Percentiles rank a stretch among this genome's conserved stretches.
Conservation (phyloP, 1,140 invertebrate genomes). For the Drosophila repletoides region DNA sequence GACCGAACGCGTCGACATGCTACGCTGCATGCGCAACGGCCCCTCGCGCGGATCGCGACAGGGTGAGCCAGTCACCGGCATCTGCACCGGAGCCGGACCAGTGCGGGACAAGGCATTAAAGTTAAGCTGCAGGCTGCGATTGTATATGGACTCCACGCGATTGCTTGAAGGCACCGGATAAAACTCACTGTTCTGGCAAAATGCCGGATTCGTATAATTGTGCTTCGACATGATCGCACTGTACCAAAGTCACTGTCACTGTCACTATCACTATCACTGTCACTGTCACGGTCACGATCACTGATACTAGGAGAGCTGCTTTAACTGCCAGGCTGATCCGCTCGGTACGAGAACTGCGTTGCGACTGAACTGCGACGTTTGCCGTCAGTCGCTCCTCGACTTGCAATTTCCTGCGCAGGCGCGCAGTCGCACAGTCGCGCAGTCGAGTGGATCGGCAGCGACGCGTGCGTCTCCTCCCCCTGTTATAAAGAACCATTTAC, state of each 20-base stretch:
- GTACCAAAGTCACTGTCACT: slow-evolving; percentile 38
- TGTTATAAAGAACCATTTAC: slow-evolving; percentile 29
- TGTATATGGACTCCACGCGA: slow-evolving; percentile 70
- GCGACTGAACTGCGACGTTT: slow-evolving; percentile 50
- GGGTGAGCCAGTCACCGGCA: slow-evolving; percentile 72
- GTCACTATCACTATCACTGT: slow-evolving; percentile 11
- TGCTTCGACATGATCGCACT: slow-evolving; percentile 81
- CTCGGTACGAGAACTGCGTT: slow-evolving; percentile 54
- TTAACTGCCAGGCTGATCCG: slow-evolving; percentile 22
- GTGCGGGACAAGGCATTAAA: slow-evolving; percentile 72
- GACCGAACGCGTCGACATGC: slow-evolving; percentile 78
- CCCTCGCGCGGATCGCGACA: slow-evolving; percentile 68
- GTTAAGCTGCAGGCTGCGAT: slow-evolving; percentile 68
- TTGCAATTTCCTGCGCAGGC: slow-evolving; percentile 70
- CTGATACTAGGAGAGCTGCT: slow-evolving; percentile 10
- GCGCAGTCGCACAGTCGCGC: slow-evolving; percentile 72
- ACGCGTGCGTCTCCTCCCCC: slow-evolving; percentile 31
- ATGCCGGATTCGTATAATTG: slow-evolving; percentile 89
- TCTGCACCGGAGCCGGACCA: slow-evolving; percentile 80
- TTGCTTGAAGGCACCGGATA: slow-evolving; percentile 65
- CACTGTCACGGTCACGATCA: not conserved
- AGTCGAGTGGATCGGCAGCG: slow-evolving; percentile 67
- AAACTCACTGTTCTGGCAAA: slow-evolving; percentile 89
- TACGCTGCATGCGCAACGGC: slow-evolving; percentile 81
- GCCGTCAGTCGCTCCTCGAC: slow-evolving; percentile 52